phyloP scores from a whole-genome alignment of 2,888 invertebrate genomes.

The Rosalia funebris region DNA sequence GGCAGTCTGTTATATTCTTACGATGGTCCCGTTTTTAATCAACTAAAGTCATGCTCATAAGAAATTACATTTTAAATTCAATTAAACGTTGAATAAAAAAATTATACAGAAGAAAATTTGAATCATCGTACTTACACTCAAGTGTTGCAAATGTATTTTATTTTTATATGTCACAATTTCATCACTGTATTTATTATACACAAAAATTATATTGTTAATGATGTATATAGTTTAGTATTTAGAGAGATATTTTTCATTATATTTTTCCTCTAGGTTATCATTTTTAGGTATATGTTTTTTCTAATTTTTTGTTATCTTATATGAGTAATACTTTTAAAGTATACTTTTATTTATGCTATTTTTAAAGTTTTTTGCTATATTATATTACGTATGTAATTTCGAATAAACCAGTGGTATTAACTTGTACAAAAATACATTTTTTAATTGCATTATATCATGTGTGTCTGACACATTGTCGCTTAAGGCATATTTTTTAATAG shows the following conservation, averaged over 20 bases:
- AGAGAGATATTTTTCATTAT: constrained; percentile 9
- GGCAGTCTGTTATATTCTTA: no score
- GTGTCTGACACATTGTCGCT: neutral
- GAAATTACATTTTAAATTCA: neutral
- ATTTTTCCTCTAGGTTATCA: constrained; percentile 4
- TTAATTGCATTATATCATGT: neutral
- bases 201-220: constrained; percentile 29
- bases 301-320: constrained; percentile 24
- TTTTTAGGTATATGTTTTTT: constrained; percentile 2
- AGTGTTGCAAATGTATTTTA: constrained; percentile 27
- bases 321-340: constrained; percentile 15
- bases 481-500: neutral
- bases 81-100: no score
- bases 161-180: constrained; percentile 25
- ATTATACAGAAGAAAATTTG: constrained; percentile 6
- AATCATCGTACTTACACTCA: constrained; percentile 25
- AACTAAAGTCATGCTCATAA: neutral
- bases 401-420: neutral
- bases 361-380: neutral
- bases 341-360: constrained; percentile 9
- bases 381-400: neutral
- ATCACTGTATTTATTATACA: constrained; percentile 30
- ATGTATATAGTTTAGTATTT: constrained; percentile 32
- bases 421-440: neutral
- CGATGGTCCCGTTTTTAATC: no score